Percentiles rank a stretch among this genome's conserved stretches.
Evolutionary conservation across 2,888 invertebrate species (phyloP).

Genomic region (Scotopteryx bipunctaria): DNA sequence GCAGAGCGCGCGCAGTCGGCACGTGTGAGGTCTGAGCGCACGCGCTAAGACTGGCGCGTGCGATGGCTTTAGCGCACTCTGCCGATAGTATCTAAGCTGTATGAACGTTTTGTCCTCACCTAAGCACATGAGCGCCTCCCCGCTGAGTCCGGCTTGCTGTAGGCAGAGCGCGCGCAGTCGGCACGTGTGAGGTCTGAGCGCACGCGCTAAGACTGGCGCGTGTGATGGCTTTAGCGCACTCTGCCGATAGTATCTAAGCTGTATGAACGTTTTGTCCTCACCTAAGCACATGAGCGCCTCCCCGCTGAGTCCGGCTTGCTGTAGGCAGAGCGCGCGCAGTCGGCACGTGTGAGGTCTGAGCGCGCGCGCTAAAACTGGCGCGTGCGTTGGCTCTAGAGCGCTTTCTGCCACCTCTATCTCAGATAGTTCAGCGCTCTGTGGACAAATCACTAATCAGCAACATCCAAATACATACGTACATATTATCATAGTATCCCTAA

Average conservation of each 20-base stretch:
- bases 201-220: no score
- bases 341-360: constrained; percentile 86
- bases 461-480: neutral
- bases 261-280: constrained; percentile 88
- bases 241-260: constrained; percentile 85
- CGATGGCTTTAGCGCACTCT: no score
- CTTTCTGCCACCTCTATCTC: constrained; percentile 86
- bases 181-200: constrained; percentile 86
- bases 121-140: no score
- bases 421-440: constrained; percentile 87
- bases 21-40: no score
- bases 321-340: constrained; percentile 89
- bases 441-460: neutral
- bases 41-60: no score
- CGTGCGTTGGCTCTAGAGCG: constrained; percentile 85
- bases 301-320: constrained; percentile 89
- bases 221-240: constrained; percentile 86
- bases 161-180: no score
- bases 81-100: no score
- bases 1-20: no score
- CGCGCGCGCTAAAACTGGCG: constrained; percentile 89
- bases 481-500: no score
- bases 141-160: no score
- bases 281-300: constrained; percentile 89
- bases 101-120: no score